Evolutionary conservation across 2,888 invertebrate genomes (phyloP).

Genomic region (Calameuta idolon): DNA sequence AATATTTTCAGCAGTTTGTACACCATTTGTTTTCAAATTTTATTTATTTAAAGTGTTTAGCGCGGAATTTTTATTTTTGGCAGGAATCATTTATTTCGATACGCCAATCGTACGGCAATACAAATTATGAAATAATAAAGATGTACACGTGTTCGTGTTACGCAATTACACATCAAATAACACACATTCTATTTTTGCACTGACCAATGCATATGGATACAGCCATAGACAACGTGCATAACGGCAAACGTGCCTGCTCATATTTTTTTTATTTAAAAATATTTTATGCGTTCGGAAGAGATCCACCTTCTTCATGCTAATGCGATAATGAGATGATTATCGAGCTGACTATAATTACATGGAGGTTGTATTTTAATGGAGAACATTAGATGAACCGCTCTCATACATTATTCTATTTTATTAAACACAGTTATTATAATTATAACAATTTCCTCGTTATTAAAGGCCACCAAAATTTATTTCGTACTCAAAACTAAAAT

Average conservation of each 20-base stretch:
- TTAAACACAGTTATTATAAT: not conserved
- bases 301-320: not conserved
- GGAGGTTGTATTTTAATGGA: not conserved
- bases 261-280: not conserved
- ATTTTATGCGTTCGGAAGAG: not conserved
- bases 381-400: not conserved
- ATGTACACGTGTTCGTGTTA: no score
- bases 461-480: not conserved
- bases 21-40: no score
- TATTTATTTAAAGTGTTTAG: no score
- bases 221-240: not conserved
- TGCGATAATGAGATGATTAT: not conserved
- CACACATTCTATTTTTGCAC: not conserved
- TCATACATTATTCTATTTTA: not conserved
- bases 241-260: not conserved
- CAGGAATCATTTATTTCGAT: not conserved
- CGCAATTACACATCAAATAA: no score
- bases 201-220: not conserved
- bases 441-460: not conserved
- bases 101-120: no score
- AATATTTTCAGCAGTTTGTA: no score
- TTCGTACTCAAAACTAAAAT: not conserved
- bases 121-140: not conserved
- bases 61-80: not conserved
- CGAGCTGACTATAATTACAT: not conserved